Evolutionary conservation across 1,140 invertebrate genomes (phyloP).

Genomic region (Grapholita molesta): DNA sequence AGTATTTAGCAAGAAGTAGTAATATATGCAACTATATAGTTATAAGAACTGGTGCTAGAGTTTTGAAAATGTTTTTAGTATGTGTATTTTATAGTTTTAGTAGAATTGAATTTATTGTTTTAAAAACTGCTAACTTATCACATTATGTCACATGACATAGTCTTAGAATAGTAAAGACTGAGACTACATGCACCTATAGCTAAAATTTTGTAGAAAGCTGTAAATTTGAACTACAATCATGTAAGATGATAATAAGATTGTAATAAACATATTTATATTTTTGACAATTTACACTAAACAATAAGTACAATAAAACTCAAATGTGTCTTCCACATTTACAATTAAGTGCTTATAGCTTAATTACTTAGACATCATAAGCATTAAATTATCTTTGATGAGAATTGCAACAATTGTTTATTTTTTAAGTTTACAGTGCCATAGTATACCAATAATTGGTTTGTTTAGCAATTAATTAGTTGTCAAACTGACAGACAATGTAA

Average conservation of each 20-base stretch:
- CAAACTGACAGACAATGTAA: not conserved
- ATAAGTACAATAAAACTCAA: not conserved
- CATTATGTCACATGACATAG: not conserved
- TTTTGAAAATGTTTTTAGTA: not conserved
- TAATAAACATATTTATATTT: too few species aligned
- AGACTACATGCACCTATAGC: too few species aligned
- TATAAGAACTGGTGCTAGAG: constrained; percentile 23
- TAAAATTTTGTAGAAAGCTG: too few species aligned
- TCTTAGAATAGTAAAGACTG: not conserved
- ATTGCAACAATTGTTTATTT: not conserved
- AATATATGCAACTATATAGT: constrained; percentile 14
- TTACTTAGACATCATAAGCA: not conserved
- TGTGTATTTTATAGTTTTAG: not conserved
- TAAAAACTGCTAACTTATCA: too few species aligned
- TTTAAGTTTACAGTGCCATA: not conserved
- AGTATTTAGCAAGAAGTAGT: constrained; percentile 37
- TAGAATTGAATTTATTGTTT: not conserved
- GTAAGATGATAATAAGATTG: too few species aligned
- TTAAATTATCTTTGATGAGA: not conserved
- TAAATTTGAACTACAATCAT: not conserved
- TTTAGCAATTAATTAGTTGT: not conserved
- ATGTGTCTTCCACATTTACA: not conserved
- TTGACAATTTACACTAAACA: not conserved
- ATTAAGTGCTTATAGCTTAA: not conserved
- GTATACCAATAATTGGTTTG: not conserved